A percentile compares a stretch with the other conserved stretches of the same genome.
These are phyloP conservation scores for Anguilla megastoma DNA, from an alignment of 2,797 vertebrate species.

Conservation along the genomic window DNA sequence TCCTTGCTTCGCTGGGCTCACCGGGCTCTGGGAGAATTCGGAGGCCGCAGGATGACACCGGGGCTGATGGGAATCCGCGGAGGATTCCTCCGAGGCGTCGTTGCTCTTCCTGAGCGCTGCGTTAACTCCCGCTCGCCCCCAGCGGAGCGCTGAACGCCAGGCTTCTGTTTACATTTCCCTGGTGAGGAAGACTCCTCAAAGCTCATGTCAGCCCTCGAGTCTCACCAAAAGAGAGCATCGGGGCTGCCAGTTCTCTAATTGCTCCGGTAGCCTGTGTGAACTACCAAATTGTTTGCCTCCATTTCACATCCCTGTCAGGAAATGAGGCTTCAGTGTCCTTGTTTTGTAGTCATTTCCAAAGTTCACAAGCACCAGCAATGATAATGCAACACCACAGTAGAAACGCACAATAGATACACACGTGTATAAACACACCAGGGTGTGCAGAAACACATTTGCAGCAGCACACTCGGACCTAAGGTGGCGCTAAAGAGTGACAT, in stretches of 20 bases:
- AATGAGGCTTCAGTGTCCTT: slow-evolving; percentile 67
- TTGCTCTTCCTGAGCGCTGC: slow-evolving; percentile 56
- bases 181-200: slow-evolving; percentile 67
- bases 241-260: slow-evolving; percentile 72
- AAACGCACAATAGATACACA: not conserved
- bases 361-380: slow-evolving; percentile 64
- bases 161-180: slow-evolving; percentile 66
- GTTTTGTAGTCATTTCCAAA: slow-evolving; percentile 68
- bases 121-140: slow-evolving; percentile 72
- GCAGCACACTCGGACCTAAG: not conserved
- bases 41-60: not conserved
- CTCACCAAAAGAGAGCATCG: slow-evolving; percentile 72
- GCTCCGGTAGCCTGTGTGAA: slow-evolving; percentile 67
- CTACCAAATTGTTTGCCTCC: slow-evolving; percentile 51
- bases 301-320: slow-evolving; percentile 68
- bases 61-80: slow-evolving; percentile 57
- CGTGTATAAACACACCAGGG: not conserved
- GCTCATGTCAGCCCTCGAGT: slow-evolving; percentile 57
- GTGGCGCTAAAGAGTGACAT: not conserved
- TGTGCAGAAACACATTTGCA: not conserved
- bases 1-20: too few relatives aligned
- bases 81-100: slow-evolving; percentile 60
- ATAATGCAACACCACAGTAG: not conserved
- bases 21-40: not conserved
- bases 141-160: slow-evolving; percentile 67